Base-by-base conservation (phyloP, 2,888 invertebrate genomes). In the Diarsia rubi region DNA sequence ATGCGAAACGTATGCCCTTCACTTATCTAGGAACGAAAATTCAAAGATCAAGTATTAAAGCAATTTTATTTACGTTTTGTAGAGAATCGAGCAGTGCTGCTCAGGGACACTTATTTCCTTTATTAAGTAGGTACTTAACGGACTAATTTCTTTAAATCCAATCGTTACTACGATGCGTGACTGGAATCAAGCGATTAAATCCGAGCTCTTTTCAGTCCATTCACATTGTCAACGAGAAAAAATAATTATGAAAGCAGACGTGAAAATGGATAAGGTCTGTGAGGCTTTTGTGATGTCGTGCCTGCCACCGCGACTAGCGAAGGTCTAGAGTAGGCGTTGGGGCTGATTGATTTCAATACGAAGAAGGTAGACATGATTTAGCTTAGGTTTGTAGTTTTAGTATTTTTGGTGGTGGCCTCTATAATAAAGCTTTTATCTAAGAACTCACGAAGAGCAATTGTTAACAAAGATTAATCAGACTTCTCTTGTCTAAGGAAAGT, bases 141-240 rank as follows among this genome's bases (percentile, higher is more conserved):
- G 16, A 69, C 52, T 80, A 71, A 71, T 69, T 73, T 59, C 67
- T 57, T 73, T 73, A 73, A 80, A 80, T 84, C 60, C 71, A 64
- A 44, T 79, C 59, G 81, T 79, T 79, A 81, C 68, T 70, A 70
- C 47, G 42, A 71, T 65, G 62, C 71, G 81, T 81, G 84, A 71
- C 68, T 69, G 45, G 81, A 70, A 84, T 81, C 64, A 42, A 62
- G 57, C 14, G 12, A 60, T 83, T 62, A 44, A 67, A 21, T 67
- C 31, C 12, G 37, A 31, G 52, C 37, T 66, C 60, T 70, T 59
- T 66, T 65, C 70, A 70, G 45, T 64, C 72, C 24, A 60, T 60
- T 49, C 65, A 21, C 65, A 75, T 52, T 49, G n/a, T 62, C 47
- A 52, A 82, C 68, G 78, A 73, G 45, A 52, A 59, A 62, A 59